Evolutionary conservation across 2,888 invertebrate genomes (phyloP).

Genomic region (Dryocosmus kuriphilus): DNA sequence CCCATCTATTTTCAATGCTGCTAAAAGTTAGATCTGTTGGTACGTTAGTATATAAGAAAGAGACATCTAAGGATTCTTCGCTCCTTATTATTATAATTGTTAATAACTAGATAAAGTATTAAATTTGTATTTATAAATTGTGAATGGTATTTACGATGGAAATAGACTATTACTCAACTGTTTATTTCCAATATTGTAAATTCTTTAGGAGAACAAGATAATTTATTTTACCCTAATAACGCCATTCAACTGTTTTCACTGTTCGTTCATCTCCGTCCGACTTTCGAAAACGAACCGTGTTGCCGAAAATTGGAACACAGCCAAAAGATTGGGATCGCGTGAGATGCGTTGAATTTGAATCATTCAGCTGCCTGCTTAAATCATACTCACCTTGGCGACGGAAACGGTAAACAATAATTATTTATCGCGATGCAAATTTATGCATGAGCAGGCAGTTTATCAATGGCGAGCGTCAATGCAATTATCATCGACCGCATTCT

Average conservation of each 20-base stretch:
- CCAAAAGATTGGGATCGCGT: slow-evolving; percentile 9
- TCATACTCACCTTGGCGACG: slow-evolving; percentile 21
- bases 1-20: too few species aligned
- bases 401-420: slow-evolving; percentile 31
- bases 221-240: not conserved
- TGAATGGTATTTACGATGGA: not conserved
- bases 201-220: not conserved
- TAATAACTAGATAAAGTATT: too few species aligned
- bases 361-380: slow-evolving; percentile 16
- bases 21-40: too few species aligned
- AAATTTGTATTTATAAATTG: not conserved
- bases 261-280: not conserved
- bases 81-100: too few species aligned
- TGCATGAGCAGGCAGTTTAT: slow-evolving; percentile 5
- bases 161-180: not conserved
- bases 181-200: not conserved
- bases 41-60: too few species aligned
- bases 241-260: not conserved
- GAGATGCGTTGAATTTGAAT: slow-evolving; percentile 4
- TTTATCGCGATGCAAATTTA: slow-evolving; percentile 26
- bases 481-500: slow-evolving; percentile 15
- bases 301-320: slow-evolving; percentile 5
- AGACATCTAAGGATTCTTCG: too few species aligned
- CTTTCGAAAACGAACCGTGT: not conserved
- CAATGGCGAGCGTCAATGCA: slow-evolving; percentile 4